phyloP scores from a whole-genome alignment of 1,140 invertebrate species.

The Temnothorax nylanderi region DNA sequence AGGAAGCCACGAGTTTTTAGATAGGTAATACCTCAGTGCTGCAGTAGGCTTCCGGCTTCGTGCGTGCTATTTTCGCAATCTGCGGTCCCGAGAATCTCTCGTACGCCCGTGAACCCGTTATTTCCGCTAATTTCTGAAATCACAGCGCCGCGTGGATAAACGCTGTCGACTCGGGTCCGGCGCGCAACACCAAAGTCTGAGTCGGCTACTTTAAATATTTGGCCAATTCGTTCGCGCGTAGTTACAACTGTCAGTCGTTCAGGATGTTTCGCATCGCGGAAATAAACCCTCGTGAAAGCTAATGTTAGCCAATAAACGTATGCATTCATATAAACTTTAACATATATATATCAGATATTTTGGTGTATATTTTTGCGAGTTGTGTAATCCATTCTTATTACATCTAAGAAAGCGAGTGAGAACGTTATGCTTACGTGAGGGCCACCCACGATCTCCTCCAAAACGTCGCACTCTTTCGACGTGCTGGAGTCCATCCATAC shows the following conservation, averaged over 20 bases:
- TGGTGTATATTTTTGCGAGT: not conserved
- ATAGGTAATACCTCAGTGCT: constrained; percentile 90
- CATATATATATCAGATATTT: not conserved
- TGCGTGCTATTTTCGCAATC: constrained; percentile 95
- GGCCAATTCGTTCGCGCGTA: not conserved
- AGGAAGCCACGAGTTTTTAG: constrained; percentile 67
- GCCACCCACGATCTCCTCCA: constrained; percentile 94
- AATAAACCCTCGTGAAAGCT: not conserved
- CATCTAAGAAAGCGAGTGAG: not conserved
- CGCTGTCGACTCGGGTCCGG: not conserved
- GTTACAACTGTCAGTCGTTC: not conserved
- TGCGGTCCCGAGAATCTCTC: constrained; percentile 97
- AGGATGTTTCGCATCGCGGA: not conserved
- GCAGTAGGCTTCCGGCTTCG: constrained; percentile 90
- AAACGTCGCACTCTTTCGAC: constrained; percentile 90
- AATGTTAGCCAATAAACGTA: constrained; percentile 9
- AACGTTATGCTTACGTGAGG: constrained; percentile 86
- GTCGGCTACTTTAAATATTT: constrained; percentile 42
- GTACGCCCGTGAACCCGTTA: constrained; percentile 97
- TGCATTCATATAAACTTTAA: not conserved
- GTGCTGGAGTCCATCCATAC: constrained; percentile 99
- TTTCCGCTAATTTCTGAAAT: constrained; percentile 90
- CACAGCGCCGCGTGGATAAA: constrained; percentile 1
- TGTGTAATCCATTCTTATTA: not conserved
- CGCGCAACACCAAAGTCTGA: not conserved